These are phyloP conservation scores for Anastrepha obliqua DNA, from an alignment of 1,140 invertebrate species.

Conservation along the genomic window DNA sequence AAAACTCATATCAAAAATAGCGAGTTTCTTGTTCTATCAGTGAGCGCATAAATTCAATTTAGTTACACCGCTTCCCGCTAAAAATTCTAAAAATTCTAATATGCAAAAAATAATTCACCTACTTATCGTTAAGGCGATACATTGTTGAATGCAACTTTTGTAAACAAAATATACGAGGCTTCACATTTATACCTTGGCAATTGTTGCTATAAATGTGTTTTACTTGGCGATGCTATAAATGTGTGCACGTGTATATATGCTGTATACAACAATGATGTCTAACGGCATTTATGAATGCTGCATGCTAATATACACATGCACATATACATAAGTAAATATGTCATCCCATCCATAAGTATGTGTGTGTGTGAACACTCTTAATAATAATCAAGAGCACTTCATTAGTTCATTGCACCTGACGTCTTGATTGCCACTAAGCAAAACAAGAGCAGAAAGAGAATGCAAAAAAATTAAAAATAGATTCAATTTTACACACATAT, in stretches of 20 bases:
- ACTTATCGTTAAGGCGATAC: no score
- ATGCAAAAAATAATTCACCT: no score
- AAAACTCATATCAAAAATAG: no score
- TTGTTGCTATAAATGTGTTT: not conserved
- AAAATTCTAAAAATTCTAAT: no score
- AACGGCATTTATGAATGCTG: no score
- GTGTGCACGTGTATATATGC: not conserved
- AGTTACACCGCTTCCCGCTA: no score
- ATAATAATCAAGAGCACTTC: not conserved
- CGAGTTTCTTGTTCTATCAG: no score
- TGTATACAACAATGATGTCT: no score
- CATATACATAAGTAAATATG: not conserved
- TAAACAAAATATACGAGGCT: not conserved
- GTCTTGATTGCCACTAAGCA: not conserved
- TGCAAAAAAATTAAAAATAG: not conserved
- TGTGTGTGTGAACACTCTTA: slow-evolving; percentile 2
- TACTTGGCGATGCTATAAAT: not conserved
- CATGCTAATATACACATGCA: not conserved
- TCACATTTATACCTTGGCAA: not conserved
- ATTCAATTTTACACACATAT: not conserved
- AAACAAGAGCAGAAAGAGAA: not conserved
- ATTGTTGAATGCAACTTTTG: not conserved
- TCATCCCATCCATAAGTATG: not conserved
- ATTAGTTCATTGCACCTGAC: slow-evolving; percentile 30
- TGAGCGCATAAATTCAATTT: no score